Percentiles rank a stretch among this genome's conserved stretches.
phyloP scores from a whole-genome alignment of 37 sponge, comb jelly and placozoan species.

The Ianthella basta region DNA sequence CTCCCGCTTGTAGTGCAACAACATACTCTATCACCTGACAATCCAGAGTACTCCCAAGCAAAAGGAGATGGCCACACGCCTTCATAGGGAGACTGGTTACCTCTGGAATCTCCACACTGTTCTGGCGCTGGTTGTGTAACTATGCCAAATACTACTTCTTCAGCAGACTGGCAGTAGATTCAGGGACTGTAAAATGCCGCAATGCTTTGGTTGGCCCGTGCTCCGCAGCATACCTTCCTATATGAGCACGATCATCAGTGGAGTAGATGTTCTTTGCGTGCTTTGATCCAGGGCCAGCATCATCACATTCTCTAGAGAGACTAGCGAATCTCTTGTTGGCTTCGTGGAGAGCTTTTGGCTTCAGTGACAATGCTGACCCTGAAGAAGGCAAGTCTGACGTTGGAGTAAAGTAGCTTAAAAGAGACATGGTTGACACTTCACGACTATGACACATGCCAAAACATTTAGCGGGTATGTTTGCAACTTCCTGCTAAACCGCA shows the following conservation, averaged over 20 bases:
- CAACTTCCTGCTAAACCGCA: neutral
- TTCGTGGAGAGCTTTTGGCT: conserved; percentile 9
- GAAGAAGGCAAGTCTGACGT: conserved; percentile 12
- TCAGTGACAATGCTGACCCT: neutral
- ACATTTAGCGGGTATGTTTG: neutral
- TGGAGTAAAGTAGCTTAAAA: neutral
- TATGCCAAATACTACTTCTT: conserved; percentile 3
- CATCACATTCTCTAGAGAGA: neutral
- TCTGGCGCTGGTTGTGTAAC: neutral
- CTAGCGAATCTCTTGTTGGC: conserved; percentile 2
- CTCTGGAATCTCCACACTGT: conserved; percentile 21
- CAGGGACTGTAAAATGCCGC: conserved; percentile 10
- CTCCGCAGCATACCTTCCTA: conserved; percentile 35
- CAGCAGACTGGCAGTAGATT: conserved; percentile 6
- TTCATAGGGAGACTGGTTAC: neutral
- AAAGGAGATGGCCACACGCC: neutral
- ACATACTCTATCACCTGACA: conserved; percentile 11
- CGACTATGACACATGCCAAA: neutral
- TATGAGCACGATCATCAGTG: neutral
- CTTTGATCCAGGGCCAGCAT: neutral
- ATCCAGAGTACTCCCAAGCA: conserved; percentile 34
- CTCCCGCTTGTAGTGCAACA: conserved; percentile 21
- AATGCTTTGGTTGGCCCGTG: conserved; percentile 32
- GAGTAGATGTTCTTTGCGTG: neutral
- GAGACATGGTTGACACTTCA: conserved; percentile 15